Conservation (phyloP, 1,140 invertebrate species). For the Hyphantria cunea region DNA sequence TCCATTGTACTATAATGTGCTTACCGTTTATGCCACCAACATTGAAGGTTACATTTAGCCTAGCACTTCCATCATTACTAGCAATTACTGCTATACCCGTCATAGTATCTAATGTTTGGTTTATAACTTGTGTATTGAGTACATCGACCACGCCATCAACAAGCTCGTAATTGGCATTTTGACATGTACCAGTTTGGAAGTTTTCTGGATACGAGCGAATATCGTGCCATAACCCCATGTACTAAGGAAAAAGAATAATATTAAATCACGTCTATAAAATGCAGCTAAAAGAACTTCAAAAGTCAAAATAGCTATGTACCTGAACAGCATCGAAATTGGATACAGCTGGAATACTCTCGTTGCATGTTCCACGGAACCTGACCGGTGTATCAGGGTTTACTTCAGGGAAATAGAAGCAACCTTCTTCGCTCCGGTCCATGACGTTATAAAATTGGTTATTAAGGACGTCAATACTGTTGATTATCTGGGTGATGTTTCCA, state of each 20-base stretch:
- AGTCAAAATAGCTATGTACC: slow-evolving; percentile 37
- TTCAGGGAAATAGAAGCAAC: slow-evolving; percentile 60
- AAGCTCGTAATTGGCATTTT: slow-evolving; percentile 48
- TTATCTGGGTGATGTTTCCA: slow-evolving; percentile 52
- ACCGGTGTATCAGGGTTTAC: slow-evolving; percentile 34
- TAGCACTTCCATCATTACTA: slow-evolving; percentile 46
- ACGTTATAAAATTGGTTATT: slow-evolving; percentile 49
- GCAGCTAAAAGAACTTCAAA: too few species aligned
- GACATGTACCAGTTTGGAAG: slow-evolving; percentile 57
- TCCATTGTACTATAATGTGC: too few species aligned
- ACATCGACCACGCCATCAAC: slow-evolving; percentile 39
- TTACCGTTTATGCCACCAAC: slow-evolving; percentile 36
- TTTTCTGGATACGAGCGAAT: slow-evolving; percentile 55
- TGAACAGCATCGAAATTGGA: slow-evolving; percentile 38
- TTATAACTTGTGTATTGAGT: slow-evolving; percentile 56
- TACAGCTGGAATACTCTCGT: slow-evolving; percentile 48
- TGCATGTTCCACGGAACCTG: slow-evolving; percentile 55
- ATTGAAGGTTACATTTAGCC: slow-evolving; percentile 59
- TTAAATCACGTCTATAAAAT: not conserved
- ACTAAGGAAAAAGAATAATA: slow-evolving; percentile 46
- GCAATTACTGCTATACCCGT: slow-evolving; percentile 40
- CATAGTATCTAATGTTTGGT: slow-evolving; percentile 48
- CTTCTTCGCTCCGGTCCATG: slow-evolving; percentile 47
- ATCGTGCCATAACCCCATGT: slow-evolving; percentile 60
- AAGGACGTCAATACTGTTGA: slow-evolving; percentile 50